These are phyloP conservation scores for Heterohyrax brucei DNA, from an alignment of 2,797 vertebrate genomes.

Conservation along the genomic window DNA sequence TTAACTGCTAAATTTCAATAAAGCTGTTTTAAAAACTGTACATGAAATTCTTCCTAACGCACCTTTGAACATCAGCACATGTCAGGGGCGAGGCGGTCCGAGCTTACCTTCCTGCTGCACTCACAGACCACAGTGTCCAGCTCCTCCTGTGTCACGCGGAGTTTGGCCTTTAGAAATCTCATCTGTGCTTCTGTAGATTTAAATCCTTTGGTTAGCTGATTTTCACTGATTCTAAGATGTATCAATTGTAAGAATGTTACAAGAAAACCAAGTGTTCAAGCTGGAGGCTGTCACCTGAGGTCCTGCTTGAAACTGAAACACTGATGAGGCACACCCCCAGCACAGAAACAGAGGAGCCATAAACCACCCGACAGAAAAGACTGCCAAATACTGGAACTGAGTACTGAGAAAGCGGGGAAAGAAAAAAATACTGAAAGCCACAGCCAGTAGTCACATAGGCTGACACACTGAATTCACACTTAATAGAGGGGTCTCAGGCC, in stretches of 20 bases:
- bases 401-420: background rate
- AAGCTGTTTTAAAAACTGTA: conserved; percentile 26
- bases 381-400: background rate
- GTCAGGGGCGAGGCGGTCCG: conserved; percentile 11
- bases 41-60: background rate
- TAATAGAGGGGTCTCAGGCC: background rate
- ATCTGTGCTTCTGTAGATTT: conserved; percentile 94
- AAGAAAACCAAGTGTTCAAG: conserved; percentile 25
- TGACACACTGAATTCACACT: background rate
- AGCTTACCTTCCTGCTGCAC: conserved; percentile 94
- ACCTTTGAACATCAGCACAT: conserved; percentile 22
- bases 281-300: background rate
- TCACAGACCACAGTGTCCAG: conserved; percentile 93
- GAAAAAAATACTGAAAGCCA: background rate
- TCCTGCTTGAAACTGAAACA: background rate
- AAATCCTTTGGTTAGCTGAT: conserved; percentile 76
- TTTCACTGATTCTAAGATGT: conserved; percentile 65
- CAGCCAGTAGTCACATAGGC: background rate
- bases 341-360: conserved; percentile 27
- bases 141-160: conserved; percentile 95
- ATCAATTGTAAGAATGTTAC: conserved; percentile 33
- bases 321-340: background rate
- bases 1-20: conserved; percentile 59
- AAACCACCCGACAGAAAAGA: conserved; percentile 1
- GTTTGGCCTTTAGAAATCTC: conserved; percentile 95